Base-by-base conservation (phyloP, 2,888 invertebrate genomes). In the Slavum lentiscoides region DNA sequence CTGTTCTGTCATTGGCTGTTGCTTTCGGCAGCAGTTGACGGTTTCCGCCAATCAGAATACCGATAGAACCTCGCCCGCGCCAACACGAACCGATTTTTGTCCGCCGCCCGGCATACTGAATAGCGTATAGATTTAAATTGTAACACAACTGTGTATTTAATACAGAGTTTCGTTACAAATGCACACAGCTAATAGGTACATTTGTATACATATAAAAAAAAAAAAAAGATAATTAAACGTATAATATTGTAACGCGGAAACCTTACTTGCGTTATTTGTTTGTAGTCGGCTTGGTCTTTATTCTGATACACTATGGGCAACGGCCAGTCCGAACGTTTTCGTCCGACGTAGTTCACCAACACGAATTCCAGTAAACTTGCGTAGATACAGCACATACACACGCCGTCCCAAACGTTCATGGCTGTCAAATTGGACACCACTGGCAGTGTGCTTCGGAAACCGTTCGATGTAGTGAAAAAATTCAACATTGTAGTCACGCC, bases 401-500 rank as follows among this genome's bases (percentile, higher is more conserved):
- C 96, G 82, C 96, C 96, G 87, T 96, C 96, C 96, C 96, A 96
- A 72, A 96, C 94, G 88, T 96, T 96, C 96, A 96, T 96, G 64
- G 96, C 96, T 77, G 95, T 95, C 85, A 96, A 88, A 88, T 96
- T 96, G 76, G 96, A 95, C 83, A 96, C 96, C 85, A 96, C 96
- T 37, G 96, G 96, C 86, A 96, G 89, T 73, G 95, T 96, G 85
- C 94, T 94, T 86, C 95, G 92, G 89, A 95, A 95, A 85, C 94
- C 94, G 87, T 94, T 95, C 85, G 94, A 95, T 86, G 96, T 96
- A 85, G 96, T 96, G 92, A 96, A 96, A 91, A 96, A 96, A 90
- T 96, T 96, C 92, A 96, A 92, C 96, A 96, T 96, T 88, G 96
- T 96, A 85, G 96, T 96, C 86, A 96, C 96, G 88, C 96, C 96